Percentiles rank a stretch among this genome's conserved stretches.
These are phyloP conservation scores for Pegoplata infirma DNA, from an alignment of 2,888 invertebrate species.

Conservation along the genomic window DNA sequence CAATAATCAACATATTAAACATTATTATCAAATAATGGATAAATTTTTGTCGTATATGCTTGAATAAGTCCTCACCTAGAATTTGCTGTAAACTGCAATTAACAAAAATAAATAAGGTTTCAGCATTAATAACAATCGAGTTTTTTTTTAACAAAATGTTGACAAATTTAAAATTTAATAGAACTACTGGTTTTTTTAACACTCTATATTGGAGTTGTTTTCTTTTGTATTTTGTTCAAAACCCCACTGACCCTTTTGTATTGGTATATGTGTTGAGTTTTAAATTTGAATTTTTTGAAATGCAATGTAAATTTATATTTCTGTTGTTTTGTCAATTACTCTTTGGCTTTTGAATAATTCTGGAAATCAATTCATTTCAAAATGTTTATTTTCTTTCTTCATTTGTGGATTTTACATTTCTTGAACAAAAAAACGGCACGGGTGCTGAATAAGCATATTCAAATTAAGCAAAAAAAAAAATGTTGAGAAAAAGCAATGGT, in stretches of 20 bases:
- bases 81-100: slow-evolving; percentile 36
- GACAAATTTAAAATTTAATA: slow-evolving; percentile 12
- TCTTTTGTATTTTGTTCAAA: neutral
- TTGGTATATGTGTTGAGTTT: slow-evolving; percentile 25
- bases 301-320: slow-evolving; percentile 49
- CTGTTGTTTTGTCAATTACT: slow-evolving; percentile 46
- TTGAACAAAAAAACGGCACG: neutral
- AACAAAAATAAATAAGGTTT: slow-evolving; percentile 35
- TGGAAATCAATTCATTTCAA: slow-evolving; percentile 48
- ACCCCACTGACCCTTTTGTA: slow-evolving; percentile 2
- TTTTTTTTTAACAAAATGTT: slow-evolving; percentile 31
- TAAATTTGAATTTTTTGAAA: slow-evolving; percentile 29
- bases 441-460: slow-evolving; percentile 50
- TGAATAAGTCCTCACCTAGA: slow-evolving; percentile 66
- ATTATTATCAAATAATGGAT: neutral
- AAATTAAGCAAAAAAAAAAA: slow-evolving; percentile 38
- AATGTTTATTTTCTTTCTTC: neutral
- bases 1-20: neutral
- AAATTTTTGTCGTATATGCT: slow-evolving; percentile 53
- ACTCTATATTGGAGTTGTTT: slow-evolving; percentile 13
- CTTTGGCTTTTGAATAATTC: slow-evolving; percentile 39
- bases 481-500: slow-evolving; percentile 2
- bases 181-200: slow-evolving; percentile 48
- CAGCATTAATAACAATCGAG: neutral
- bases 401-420: too few relatives aligned